These are phyloP conservation scores for Hippocampus barbouri DNA, from an alignment of 2,113 vertebrate species.

Conservation along the genomic window DNA sequence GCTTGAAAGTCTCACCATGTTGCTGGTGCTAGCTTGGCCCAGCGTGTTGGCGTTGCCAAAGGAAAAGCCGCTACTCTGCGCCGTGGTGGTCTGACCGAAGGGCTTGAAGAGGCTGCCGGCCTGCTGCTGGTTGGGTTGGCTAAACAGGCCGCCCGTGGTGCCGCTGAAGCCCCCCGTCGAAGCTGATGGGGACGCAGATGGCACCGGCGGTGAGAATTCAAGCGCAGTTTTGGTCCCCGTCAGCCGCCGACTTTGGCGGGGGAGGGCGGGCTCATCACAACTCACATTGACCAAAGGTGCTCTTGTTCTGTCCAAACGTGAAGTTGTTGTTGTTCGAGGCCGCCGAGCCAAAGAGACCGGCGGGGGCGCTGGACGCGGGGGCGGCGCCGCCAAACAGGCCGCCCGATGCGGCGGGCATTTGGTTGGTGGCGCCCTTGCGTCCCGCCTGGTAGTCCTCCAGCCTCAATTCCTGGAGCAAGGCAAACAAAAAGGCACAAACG, in stretches of 20 bases:
- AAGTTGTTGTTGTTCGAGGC: conserved; percentile 82
- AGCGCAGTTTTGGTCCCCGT: no score
- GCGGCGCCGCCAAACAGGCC: conserved; percentile 80
- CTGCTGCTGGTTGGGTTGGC: conserved; percentile 61
- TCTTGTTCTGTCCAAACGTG: conserved; percentile 86
- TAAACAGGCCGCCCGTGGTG: conserved; percentile 80
- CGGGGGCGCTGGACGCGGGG: conserved; percentile 79
- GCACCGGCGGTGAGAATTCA: no score
- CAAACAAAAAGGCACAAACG: not conserved
- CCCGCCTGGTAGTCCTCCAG: conserved; percentile 95
- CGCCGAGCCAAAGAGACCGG: conserved; percentile 85
- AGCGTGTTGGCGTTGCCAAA: conserved; percentile 84
- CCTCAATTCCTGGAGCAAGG: conserved; percentile 60
- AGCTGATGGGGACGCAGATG: conserved; percentile 9
- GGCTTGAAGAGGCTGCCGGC: conserved; percentile 85
- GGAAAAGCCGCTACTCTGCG: conserved; percentile 83
- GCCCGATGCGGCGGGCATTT: conserved; percentile 73
- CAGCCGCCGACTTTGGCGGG: no score
- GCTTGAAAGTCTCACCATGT: conserved; percentile 73
- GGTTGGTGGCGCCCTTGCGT: conserved; percentile 87
- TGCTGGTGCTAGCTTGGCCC: conserved; percentile 85
- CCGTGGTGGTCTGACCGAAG: conserved; percentile 83
- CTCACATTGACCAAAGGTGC: conserved; percentile 85
- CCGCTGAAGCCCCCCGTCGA: conserved; percentile 81
- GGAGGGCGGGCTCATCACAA: conserved; percentile 2